Conservation (phyloP, 2,797 vertebrate genomes). For the Sciurus vulgaris region DNA sequence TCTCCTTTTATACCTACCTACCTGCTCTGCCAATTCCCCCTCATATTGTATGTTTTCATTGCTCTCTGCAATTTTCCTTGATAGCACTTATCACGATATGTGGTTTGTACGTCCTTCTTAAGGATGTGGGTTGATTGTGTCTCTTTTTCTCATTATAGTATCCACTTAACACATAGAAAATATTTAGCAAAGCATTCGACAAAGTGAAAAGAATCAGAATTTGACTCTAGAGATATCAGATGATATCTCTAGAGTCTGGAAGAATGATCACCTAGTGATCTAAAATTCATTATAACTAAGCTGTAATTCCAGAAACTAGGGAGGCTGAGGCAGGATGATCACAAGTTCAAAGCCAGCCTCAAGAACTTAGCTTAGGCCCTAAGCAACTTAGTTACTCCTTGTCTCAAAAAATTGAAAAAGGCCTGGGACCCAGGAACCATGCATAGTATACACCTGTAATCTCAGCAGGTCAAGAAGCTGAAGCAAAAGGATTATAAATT, state of each 20-base stretch:
- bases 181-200: constrained; percentile 7
- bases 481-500: too few species aligned
- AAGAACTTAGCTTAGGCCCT: too few species aligned
- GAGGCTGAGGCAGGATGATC: too few species aligned
- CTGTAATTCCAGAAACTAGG: too few species aligned
- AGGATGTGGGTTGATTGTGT: not conserved
- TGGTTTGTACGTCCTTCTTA: constrained; percentile 11
- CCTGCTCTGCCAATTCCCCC: not conserved
- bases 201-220: constrained; percentile 49
- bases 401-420: too few species aligned
- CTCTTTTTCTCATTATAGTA: constrained; percentile 11
- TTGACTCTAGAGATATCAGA: too few species aligned
- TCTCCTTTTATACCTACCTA: not conserved
- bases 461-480: too few species aligned
- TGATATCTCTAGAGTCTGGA: constrained; percentile 19
- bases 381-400: too few species aligned
- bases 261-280: not conserved
- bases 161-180: not conserved
- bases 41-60: not conserved
- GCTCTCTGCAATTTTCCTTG: constrained; percentile 11
- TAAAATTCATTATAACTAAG: not conserved
- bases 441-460: too few species aligned
- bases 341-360: too few species aligned
- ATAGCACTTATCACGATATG: not conserved
- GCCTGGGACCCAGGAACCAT: too few species aligned